phyloP scores from a whole-genome alignment of 2,888 invertebrate genomes.

The Cyaniris semiargus region DNA sequence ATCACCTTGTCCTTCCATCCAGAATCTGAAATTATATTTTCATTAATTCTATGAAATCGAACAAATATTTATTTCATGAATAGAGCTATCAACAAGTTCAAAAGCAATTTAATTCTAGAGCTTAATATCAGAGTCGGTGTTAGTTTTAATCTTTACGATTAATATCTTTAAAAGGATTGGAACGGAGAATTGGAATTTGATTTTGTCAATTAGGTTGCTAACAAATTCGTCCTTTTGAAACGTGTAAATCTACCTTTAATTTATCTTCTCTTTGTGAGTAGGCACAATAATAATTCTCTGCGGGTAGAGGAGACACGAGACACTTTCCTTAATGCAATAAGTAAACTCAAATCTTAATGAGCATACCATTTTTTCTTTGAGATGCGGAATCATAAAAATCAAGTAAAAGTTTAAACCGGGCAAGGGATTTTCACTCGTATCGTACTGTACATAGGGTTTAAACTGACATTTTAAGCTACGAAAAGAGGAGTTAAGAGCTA shows the following conservation, averaged over 20 bases:
- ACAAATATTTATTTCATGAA: slow-evolving; percentile 7
- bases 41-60: not conserved
- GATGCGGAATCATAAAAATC: slow-evolving; percentile 14
- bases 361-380: slow-evolving; percentile 16
- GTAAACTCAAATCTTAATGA: slow-evolving; percentile 19
- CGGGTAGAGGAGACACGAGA: not conserved
- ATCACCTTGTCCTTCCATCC: not conserved
- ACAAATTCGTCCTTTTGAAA: slow-evolving; percentile 47
- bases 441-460: not conserved
- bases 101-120: not conserved
- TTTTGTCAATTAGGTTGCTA: slow-evolving; percentile 48
- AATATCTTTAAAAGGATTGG: slow-evolving; percentile 31
- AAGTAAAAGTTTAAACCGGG: not conserved
- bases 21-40: not conserved
- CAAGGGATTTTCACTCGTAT: not conserved
- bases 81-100: not conserved
- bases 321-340: slow-evolving; percentile 17
- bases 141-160: not conserved
- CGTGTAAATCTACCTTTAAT: slow-evolving; percentile 39
- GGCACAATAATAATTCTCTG: not conserved
- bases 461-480: not conserved
- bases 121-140: not conserved
- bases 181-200: slow-evolving; percentile 46
- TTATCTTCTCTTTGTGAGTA: not conserved
- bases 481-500: slow-evolving; percentile 32